Evolutionary conservation across 2,113 vertebrate genomes (phyloP).

Genomic region (Stercorarius parasiticus): DNA sequence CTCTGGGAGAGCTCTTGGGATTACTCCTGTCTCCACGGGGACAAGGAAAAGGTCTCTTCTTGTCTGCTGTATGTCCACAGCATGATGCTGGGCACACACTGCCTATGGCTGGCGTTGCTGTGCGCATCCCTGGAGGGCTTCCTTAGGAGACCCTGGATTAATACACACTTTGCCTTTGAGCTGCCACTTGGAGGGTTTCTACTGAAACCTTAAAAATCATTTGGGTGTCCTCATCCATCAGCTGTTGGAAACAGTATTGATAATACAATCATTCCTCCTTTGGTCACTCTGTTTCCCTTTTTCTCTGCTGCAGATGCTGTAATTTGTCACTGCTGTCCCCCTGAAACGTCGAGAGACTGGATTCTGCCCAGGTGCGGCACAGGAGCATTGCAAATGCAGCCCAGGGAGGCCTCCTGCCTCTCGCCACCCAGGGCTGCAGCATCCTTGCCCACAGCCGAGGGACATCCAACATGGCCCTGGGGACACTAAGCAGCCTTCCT

Average conservation of each 20-base stretch:
- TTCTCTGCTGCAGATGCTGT: neutral
- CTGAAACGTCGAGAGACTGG: neutral
- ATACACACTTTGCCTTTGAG: neutral
- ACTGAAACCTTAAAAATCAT: neutral
- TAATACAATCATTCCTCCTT: conserved; percentile 24
- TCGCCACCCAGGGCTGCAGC: neutral
- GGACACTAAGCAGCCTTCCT: neutral
- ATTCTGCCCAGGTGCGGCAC: neutral
- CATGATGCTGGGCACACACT: neutral
- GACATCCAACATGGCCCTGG: neutral
- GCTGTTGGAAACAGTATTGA: conserved; percentile 28
- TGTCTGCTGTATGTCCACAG: neutral
- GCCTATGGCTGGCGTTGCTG: rapidly evolving
- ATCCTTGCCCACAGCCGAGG: neutral
- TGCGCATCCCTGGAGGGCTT: neutral
- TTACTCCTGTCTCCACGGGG: neutral
- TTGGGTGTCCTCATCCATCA: conserved; percentile 42
- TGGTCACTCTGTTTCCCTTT: neutral
- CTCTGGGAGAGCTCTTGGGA: neutral
- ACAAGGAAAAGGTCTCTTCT: neutral
- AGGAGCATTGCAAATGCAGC: neutral
- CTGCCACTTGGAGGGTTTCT: neutral
- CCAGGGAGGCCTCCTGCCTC: neutral
- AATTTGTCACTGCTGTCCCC: conserved; percentile 21
- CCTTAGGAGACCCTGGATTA: neutral